Evolutionary conservation across 2,797 vertebrate species (phyloP), one percentile per base, ranked within the genome.

Genomic region (Paedocypris micromegethes): DNA sequence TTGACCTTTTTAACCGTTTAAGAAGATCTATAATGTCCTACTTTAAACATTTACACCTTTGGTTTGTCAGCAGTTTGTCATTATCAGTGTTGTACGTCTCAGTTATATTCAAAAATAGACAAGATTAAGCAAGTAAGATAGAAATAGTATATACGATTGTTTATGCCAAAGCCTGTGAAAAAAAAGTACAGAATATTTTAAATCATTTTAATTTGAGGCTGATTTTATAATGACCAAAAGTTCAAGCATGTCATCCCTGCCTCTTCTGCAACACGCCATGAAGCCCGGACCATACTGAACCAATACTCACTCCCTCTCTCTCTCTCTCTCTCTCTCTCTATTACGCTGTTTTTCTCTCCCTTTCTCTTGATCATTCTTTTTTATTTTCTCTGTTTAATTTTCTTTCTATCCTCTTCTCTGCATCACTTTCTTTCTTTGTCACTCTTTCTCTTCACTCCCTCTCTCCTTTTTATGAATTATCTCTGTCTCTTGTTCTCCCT

Each of bases 381-480:
- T 70, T 47, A 50, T 38, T 72, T 23, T 66, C 3, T 57, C 62
- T 70, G 5, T 70, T 38, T 68, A 6, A 65, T 39, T 72, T 40
- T 38, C 57, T 64, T 5, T 68, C 40, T 52, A 55, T n/a, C 58
- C 37, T 66, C 6, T 23, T 23, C 23, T 23, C 23, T 23, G 23
- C 23, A 23, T n/a, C 9, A 66, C 50, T 55, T 38, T 72, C 39
- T 66, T 3, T 57, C 62, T 70, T 5, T 70, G 37, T 68, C 8
- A 65, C 42, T 72, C 43, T 38, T 56, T 64, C 6, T 68, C 40
- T 52, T 87, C 98, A 96, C 97, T 96, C 96, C 96, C n/a, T 97
- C 96, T 0, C 56, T n/a, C 58, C 37, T 66, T 5, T 23, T 23
- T 23, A 1, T 23, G 23, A 23, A 23, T 23, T 23, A 23, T n/a